Evolutionary conservation across 2,888 invertebrate species (phyloP).

Genomic region (Macrophya alboannulata): DNA sequence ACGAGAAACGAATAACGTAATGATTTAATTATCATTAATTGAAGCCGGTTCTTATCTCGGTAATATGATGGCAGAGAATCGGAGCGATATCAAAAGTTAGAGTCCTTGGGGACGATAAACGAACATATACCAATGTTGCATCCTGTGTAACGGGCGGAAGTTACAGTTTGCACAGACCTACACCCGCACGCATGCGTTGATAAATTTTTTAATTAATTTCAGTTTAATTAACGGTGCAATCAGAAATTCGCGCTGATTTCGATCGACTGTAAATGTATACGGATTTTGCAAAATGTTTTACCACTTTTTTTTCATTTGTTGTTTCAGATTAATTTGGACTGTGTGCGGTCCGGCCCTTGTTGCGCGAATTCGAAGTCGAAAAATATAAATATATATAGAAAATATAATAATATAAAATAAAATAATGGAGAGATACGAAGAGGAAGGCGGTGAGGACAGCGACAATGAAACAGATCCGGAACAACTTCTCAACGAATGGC

Average conservation of each 20-base stretch:
- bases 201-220: conserved; percentile 40
- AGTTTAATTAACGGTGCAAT: not conserved
- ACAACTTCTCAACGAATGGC: conserved; percentile 89
- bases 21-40: conserved; percentile 3
- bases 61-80: not conserved
- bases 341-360: not conserved
- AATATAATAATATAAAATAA: not conserved
- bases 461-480: conserved; percentile 88
- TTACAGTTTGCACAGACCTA: not conserved
- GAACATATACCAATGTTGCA: not conserved
- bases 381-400: not conserved
- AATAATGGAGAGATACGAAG: conserved; percentile 77
- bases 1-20: not conserved
- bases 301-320: not conserved
- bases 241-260: conserved; percentile 1
- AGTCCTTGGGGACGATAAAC: conserved; percentile 11
- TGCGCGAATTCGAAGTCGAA: not conserved
- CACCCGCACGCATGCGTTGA: not conserved
- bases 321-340: not conserved
- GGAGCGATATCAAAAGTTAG: not conserved
- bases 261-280: not conserved
- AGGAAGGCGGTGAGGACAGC: conserved; percentile 83
- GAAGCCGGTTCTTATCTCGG: not conserved
- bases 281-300: not conserved
- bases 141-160: conserved; percentile 25